phyloP scores from a whole-genome alignment of 2,113 vertebrate genomes.

The Canis aureus region DNA sequence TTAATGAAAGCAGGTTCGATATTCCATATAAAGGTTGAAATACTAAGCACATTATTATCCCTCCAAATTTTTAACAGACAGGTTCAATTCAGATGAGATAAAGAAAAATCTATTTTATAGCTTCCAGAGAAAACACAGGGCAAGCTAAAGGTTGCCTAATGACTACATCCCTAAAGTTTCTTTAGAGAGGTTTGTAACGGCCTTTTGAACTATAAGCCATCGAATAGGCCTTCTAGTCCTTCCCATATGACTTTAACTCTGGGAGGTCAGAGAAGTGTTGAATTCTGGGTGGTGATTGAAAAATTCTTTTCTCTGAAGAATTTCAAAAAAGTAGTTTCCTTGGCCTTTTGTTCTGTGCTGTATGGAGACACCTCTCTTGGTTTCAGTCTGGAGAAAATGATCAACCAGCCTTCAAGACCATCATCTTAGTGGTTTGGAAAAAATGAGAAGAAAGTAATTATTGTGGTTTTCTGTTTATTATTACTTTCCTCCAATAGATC shows the following conservation, averaged over 20 bases:
- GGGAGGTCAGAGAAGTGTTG: background rate
- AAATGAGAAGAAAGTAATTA: background rate
- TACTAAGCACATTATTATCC: slow-evolving; percentile 68
- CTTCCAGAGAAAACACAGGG: slow-evolving; percentile 52
- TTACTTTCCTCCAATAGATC: background rate
- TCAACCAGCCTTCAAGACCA: background rate
- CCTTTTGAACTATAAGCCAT: background rate
- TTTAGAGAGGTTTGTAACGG: slow-evolving; percentile 4
- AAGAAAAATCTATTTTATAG: slow-evolving; percentile 66
- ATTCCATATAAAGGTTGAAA: slow-evolving; percentile 65
- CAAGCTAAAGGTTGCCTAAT: slow-evolving; percentile 66
- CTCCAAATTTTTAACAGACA: slow-evolving; percentile 67
- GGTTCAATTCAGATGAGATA: slow-evolving; percentile 66
- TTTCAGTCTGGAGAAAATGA: slow-evolving; percentile 43
- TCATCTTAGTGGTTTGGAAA: slow-evolving; percentile 36
- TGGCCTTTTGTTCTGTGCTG: slow-evolving; percentile 59
- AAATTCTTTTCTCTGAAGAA: slow-evolving; percentile 43
- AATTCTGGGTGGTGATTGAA: slow-evolving; percentile 32
- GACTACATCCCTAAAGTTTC: slow-evolving; percentile 23
- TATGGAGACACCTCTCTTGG: background rate
- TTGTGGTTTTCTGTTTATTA: background rate
- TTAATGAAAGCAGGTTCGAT: slow-evolving; percentile 67
- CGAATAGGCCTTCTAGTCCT: background rate
- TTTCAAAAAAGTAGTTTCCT: slow-evolving; percentile 53
- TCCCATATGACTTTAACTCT: background rate